These are phyloP conservation scores for Rostratula benghalensis DNA, from an alignment of 2,113 vertebrate genomes.

Conservation along the genomic window DNA sequence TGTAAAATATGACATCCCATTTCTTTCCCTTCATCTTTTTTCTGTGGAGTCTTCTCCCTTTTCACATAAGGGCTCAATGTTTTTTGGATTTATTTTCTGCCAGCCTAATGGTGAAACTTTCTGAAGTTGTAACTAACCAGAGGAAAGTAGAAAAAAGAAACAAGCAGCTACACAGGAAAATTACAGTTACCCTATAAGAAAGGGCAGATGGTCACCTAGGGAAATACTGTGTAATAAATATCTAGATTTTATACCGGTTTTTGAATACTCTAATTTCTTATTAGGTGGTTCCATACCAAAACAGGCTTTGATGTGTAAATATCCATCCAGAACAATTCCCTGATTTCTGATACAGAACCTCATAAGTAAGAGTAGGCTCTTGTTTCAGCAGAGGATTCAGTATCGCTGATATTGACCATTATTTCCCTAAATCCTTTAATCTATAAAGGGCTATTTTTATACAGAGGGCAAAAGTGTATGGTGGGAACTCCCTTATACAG, in stretches of 20 bases:
- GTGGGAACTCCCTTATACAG: conserved; percentile 6
- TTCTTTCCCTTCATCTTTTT: background rate
- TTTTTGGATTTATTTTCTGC: background rate
- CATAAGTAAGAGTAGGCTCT: background rate
- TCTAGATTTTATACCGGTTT: background rate
- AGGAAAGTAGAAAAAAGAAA: background rate
- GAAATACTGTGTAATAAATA: background rate
- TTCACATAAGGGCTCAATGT: background rate
- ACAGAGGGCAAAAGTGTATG: conserved; percentile 24
- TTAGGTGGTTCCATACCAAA: background rate
- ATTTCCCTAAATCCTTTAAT: conserved; percentile 47
- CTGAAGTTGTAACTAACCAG: background rate
- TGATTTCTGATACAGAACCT: background rate
- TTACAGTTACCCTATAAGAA: background rate
- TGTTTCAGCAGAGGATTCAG: background rate
- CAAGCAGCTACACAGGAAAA: background rate
- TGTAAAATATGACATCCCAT: background rate
- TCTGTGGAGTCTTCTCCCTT: background rate
- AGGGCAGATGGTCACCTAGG: background rate
- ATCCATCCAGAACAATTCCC: background rate
- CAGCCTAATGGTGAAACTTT: background rate
- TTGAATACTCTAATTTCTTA: background rate
- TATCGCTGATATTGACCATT: conserved; percentile 1
- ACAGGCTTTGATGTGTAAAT: background rate
- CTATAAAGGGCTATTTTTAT: conserved; percentile 13